Conservation (phyloP, 2,888 invertebrate genomes). For the Pomacea canaliculata region DNA sequence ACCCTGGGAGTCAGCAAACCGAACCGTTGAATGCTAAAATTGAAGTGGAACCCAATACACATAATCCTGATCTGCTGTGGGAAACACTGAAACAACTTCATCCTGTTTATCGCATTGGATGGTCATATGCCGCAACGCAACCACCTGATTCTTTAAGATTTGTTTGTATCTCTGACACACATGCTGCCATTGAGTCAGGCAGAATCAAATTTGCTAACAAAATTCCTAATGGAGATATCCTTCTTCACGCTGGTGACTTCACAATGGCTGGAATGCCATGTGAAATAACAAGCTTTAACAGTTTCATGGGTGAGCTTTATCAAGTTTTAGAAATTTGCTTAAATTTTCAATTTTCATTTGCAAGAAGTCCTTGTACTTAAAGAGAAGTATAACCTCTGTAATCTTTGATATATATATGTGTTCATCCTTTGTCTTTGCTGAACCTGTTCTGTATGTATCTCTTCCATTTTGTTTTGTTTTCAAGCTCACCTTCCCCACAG, state of each 20-base stretch:
- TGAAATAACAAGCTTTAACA: slow-evolving; percentile 82
- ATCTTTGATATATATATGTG: background rate
- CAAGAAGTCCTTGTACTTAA: background rate
- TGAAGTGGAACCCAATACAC: background rate
- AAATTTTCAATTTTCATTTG: background rate
- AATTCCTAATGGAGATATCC: slow-evolving; percentile 84
- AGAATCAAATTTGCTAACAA: slow-evolving; percentile 58
- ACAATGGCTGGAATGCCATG: slow-evolving; percentile 81
- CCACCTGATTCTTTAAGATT: slow-evolving; percentile 65
- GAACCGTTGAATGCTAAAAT: background rate
- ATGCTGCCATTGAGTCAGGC: slow-evolving; percentile 79
- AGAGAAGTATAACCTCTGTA: background rate
- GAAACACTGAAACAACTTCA: background rate
- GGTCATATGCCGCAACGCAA: too few species aligned
- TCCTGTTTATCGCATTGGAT: background rate
- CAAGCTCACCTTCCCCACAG: slow-evolving; percentile 79
- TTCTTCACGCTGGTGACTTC: slow-evolving; percentile 87
- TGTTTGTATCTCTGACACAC: slow-evolving; percentile 90
- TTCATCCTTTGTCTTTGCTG: background rate
- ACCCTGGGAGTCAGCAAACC: too few species aligned
- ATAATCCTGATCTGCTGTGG: background rate
- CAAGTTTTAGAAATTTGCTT: background rate
- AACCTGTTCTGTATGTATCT: background rate
- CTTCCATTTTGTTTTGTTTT: slow-evolving; percentile 6
- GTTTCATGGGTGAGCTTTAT: slow-evolving; percentile 76